phyloP scores from a whole-genome alignment of 2,888 invertebrate genomes.

The Dasysyrphus albostriatus region DNA sequence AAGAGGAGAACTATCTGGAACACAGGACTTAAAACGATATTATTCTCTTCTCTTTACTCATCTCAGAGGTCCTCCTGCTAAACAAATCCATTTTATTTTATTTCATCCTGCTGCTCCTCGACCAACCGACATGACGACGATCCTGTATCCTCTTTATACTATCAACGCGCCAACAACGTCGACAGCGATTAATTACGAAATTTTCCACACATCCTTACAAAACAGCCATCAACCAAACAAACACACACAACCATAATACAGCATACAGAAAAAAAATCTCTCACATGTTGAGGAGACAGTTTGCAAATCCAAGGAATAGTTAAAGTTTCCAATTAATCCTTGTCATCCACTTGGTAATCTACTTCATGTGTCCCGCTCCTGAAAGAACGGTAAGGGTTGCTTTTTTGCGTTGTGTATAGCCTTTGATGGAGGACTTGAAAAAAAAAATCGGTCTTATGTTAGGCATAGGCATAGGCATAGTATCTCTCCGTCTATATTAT shows the following conservation, averaged over 20 bases:
- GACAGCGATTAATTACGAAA: conserved; percentile 75
- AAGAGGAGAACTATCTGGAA: conserved; percentile 13
- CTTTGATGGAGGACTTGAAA: conserved; percentile 35
- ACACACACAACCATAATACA: conserved; percentile 3
- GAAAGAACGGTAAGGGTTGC: conserved; percentile 13
- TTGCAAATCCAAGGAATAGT: conserved; percentile 69
- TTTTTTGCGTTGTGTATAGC: conserved; percentile 31
- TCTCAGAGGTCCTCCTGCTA: conserved; percentile 23
- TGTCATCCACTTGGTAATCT: conserved; percentile 75
- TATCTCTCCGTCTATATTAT: not conserved
- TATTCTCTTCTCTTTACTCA: conserved; percentile 12
- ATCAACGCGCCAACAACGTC: conserved; percentile 61
- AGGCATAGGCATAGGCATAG: conserved; percentile 17
- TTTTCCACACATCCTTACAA: conserved; percentile 54
- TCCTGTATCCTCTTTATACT: conserved; percentile 27
- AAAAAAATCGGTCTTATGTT: conserved; percentile 14
- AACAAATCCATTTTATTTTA: conserved; percentile 50
- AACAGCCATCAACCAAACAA: not conserved
- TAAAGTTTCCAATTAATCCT: conserved; percentile 73
- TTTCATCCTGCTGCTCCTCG: conserved; percentile 10
- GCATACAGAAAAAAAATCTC: not conserved
- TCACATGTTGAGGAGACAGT: conserved; percentile 57
- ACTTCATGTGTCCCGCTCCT: conserved; percentile 53
- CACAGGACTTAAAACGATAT: conserved; percentile 48
- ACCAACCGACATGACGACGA: not conserved